Conservation (phyloP, 2,113 vertebrate genomes). For the Nipponia nippon region DNA sequence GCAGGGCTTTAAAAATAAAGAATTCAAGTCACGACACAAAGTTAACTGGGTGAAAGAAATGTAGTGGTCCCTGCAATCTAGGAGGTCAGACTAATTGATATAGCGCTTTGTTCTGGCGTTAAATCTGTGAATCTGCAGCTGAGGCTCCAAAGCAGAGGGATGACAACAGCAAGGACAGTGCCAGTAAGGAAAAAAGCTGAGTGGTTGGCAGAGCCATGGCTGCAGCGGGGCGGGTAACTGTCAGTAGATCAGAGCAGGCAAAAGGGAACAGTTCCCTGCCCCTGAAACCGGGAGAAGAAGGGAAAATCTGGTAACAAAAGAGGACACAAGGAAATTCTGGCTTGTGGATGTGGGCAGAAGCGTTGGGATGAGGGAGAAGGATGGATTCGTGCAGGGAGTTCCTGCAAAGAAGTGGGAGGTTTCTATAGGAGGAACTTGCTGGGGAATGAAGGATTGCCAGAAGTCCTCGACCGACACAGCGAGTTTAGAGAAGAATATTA, state of each 20-base stretch:
- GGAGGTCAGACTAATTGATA: neutral
- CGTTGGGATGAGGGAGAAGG: neutral
- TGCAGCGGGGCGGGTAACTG: neutral
- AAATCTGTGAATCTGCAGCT: neutral
- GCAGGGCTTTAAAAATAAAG: neutral
- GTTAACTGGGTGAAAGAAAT: slow-evolving; percentile 6
- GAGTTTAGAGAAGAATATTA: neutral
- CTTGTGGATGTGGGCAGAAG: neutral
- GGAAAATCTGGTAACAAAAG: neutral
- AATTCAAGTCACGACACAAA: neutral
- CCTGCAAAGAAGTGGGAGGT: neutral
- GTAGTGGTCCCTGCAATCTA: neutral
- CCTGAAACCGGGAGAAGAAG: neutral
- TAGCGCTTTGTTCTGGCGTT: neutral
- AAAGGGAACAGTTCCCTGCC: neutral
- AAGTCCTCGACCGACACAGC: neutral
- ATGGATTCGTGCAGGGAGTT: neutral
- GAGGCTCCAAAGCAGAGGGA: neutral
- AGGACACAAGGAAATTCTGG: neutral
- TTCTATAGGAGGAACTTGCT: neutral
- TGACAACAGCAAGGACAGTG: neutral
- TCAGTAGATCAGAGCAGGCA: neutral
- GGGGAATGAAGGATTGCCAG: neutral
- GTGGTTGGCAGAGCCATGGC: neutral
- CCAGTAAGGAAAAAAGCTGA: neutral